Conservation (phyloP, 2,113 vertebrate genomes). For the Stigmatopora nigra region DNA sequence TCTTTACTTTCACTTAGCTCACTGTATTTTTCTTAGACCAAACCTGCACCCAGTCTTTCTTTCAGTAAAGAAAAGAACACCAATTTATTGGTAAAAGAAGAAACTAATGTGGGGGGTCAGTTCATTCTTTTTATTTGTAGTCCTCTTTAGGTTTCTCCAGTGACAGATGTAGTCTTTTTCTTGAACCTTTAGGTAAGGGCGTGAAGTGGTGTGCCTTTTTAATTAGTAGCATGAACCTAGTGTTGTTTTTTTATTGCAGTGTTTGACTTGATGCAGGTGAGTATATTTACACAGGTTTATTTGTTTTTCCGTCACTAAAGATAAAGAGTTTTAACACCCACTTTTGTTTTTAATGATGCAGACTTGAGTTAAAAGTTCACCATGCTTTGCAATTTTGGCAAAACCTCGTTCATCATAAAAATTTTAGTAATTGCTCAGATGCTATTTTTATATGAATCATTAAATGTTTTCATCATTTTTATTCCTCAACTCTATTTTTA, state of each 20-base stretch:
- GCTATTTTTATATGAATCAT: background rate
- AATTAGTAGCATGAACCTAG: conserved; percentile 18
- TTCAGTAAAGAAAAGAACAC: conserved; percentile 21
- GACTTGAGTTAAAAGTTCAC: background rate
- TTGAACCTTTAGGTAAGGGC: conserved; percentile 51
- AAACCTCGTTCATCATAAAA: background rate
- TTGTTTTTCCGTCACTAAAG: background rate
- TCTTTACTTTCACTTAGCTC: conserved; percentile 39
- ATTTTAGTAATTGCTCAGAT: background rate
- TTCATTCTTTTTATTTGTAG: conserved; percentile 51
- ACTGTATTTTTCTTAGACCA: conserved; percentile 20
- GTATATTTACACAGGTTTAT: conserved; percentile 4
- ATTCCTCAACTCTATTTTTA: background rate
- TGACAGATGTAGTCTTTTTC: conserved; percentile 55
- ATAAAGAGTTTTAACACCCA: no score
- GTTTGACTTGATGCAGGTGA: conserved; percentile 15
- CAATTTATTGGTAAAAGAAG: conserved; percentile 7
- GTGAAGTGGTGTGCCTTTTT: conserved; percentile 25
- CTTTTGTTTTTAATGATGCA: background rate
- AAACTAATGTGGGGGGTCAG: conserved; percentile 16
- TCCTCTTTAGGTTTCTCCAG: conserved; percentile 63
- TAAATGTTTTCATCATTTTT: background rate
- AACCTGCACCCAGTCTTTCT: conserved; percentile 29
- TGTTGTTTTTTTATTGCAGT: conserved; percentile 18
- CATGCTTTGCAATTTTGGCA: background rate